These are phyloP conservation scores for Colostygia pectinataria DNA, from an alignment of 2,888 invertebrate species.

Conservation along the genomic window DNA sequence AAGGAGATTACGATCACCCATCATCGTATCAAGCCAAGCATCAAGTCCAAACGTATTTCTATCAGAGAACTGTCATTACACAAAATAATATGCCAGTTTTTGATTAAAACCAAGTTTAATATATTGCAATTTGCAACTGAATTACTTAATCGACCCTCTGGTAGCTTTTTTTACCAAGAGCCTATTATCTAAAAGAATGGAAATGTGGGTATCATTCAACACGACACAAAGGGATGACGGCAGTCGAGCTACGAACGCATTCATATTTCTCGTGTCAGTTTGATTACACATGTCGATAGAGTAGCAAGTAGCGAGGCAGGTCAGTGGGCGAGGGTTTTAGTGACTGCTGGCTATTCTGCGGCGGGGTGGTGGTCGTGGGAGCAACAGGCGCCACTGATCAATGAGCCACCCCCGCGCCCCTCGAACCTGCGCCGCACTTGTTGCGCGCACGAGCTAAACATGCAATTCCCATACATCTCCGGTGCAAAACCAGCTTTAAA, in stretches of 20 bases:
- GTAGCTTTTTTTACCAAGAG: no score
- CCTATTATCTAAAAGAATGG: no score
- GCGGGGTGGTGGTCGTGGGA: slow-evolving; percentile 44
- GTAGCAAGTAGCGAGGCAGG: slow-evolving; percentile 27
- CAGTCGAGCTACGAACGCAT: slow-evolving; percentile 22
- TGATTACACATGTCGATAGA: slow-evolving; percentile 51
- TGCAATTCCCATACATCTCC: slow-evolving; percentile 22
- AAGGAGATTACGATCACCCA: no score
- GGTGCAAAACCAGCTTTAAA: slow-evolving; percentile 18
- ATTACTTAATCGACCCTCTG: no score
- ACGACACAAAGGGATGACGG: slow-evolving; percentile 24
- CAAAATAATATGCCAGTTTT: no score
- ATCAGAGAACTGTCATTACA: no score
- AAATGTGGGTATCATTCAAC: background rate
- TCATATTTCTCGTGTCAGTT: slow-evolving; percentile 48
- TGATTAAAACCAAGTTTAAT: no score
- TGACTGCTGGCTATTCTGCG: slow-evolving; percentile 16
- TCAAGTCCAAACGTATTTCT: no score
- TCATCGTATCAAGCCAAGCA: no score
- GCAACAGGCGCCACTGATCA: slow-evolving; percentile 80
- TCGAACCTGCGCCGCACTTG: slow-evolving; percentile 74
- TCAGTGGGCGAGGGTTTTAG: slow-evolving; percentile 34
- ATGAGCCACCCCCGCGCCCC: slow-evolving; percentile 56
- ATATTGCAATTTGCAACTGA: no score
- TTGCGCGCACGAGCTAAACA: slow-evolving; percentile 66